These are phyloP conservation scores for Emys orbicularis DNA, from an alignment of 2,797 vertebrate genomes.

Conservation along the genomic window DNA sequence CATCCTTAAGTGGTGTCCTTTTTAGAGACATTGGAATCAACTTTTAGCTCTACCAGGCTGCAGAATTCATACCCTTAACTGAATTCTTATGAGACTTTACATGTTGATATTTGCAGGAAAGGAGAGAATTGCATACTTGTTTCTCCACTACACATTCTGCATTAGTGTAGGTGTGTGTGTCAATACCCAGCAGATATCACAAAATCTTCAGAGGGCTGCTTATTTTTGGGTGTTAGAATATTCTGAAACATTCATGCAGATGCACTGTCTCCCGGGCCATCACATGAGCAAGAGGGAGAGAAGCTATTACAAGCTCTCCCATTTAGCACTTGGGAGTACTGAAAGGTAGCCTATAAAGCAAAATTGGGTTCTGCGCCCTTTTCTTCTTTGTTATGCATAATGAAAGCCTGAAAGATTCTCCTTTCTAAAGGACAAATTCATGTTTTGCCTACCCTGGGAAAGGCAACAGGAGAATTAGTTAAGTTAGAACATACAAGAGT, in stretches of 20 bases:
- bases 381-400: not conserved
- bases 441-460: not conserved
- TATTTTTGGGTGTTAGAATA: not conserved
- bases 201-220: not conserved
- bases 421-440: not conserved
- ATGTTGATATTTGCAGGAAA: not conserved
- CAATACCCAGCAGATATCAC: no score
- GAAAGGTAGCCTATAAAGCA: not conserved
- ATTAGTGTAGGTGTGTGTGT: not conserved
- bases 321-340: not conserved
- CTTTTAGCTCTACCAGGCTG: not conserved
- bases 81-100: not conserved
- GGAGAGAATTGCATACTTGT: not conserved
- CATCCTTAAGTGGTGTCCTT: not conserved
- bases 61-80: not conserved
- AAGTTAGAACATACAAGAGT: not conserved
- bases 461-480: not conserved
- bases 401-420: not conserved
- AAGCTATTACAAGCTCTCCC: not conserved
- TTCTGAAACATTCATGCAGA: no score
- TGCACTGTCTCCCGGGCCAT: not conserved
- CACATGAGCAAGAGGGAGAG: not conserved
- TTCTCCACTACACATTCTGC: not conserved
- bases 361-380: not conserved
- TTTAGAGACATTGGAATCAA: not conserved